Evolutionary conservation across 2,888 invertebrate species (phyloP).

Genomic region (Oasisia sp.): DNA sequence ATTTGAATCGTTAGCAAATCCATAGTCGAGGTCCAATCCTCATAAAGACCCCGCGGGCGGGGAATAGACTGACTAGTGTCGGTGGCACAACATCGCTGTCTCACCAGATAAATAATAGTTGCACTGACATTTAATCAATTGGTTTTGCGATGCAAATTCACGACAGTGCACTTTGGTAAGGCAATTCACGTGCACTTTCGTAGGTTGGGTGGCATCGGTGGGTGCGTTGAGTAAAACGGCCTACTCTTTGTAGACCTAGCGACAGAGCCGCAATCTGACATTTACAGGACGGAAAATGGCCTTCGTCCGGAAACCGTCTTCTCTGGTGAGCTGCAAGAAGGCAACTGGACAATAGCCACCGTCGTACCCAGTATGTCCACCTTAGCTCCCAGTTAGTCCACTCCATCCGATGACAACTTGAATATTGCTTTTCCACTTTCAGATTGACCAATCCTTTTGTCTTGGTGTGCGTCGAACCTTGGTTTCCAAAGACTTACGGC

Average conservation of each 20-base stretch:
- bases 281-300: neutral
- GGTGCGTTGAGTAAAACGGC: neutral
- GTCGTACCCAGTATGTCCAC: no score
- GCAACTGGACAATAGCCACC: no score
- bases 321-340: no score
- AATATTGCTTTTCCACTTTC: no score
- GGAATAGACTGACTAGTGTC: neutral
- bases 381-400: no score
- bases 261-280: neutral
- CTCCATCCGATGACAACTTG: no score
- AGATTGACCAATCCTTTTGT: no score
- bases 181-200: neutral
- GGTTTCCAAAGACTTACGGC: no score
- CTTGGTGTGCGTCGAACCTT: no score
- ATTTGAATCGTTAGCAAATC: no score
- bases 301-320: no score
- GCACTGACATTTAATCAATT: neutral
- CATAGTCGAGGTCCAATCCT: no score
- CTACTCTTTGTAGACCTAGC: neutral
- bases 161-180: neutral
- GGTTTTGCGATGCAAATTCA: neutral
- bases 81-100: neutral
- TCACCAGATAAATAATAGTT: neutral
- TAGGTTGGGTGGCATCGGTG: neutral
- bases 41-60: neutral